A percentile compares a stretch with the other conserved stretches of the same genome.
These are phyloP conservation scores for Scartelaos histophorus DNA, from an alignment of 2,113 vertebrate genomes.

Conservation along the genomic window DNA sequence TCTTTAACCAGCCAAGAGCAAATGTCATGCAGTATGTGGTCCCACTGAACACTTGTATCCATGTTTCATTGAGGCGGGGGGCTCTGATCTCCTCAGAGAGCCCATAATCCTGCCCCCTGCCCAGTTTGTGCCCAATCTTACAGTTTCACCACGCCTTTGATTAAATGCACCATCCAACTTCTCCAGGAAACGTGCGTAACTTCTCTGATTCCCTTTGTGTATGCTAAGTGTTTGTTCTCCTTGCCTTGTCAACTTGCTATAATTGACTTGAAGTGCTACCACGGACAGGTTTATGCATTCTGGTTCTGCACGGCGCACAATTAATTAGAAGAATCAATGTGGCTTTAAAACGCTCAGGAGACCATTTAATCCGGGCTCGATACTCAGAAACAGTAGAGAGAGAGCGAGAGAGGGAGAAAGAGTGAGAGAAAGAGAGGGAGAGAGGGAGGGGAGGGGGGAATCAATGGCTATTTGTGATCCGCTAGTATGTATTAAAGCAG, in stretches of 20 bases:
- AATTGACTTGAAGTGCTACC: slow-evolving; percentile 88
- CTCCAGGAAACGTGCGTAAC: slow-evolving; percentile 74
- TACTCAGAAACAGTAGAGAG: slow-evolving; percentile 97
- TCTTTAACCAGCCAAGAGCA: slow-evolving; percentile 15
- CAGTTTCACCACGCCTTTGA: slow-evolving; percentile 77
- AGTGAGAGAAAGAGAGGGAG: slow-evolving; percentile 85
- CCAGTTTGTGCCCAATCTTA: slow-evolving; percentile 66
- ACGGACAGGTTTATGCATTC: slow-evolving; percentile 85
- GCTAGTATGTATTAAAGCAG: slow-evolving; percentile 99
- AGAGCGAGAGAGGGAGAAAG: slow-evolving; percentile 90
- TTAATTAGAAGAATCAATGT: slow-evolving; percentile 99
- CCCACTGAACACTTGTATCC: slow-evolving; percentile 24
- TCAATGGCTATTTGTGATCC: slow-evolving; percentile 99
- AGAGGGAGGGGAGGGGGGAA: slow-evolving; percentile 79
- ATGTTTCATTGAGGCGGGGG: slow-evolving; percentile 64
- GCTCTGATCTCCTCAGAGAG: slow-evolving; percentile 70
- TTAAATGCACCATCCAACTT: slow-evolving; percentile 72
- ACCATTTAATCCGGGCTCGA: slow-evolving; percentile 99
- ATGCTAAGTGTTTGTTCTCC: slow-evolving; percentile 77
- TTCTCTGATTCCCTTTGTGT: slow-evolving; percentile 75
- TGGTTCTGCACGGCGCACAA: slow-evolving; percentile 87
- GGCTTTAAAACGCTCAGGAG: slow-evolving; percentile 97
- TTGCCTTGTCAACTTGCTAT: slow-evolving; percentile 77
- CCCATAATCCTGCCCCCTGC: slow-evolving; percentile 69
- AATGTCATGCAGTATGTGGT: slow-evolving; percentile 17